Conservation (phyloP, 1,140 invertebrate genomes). For the Ooceraea biroi region DNA sequence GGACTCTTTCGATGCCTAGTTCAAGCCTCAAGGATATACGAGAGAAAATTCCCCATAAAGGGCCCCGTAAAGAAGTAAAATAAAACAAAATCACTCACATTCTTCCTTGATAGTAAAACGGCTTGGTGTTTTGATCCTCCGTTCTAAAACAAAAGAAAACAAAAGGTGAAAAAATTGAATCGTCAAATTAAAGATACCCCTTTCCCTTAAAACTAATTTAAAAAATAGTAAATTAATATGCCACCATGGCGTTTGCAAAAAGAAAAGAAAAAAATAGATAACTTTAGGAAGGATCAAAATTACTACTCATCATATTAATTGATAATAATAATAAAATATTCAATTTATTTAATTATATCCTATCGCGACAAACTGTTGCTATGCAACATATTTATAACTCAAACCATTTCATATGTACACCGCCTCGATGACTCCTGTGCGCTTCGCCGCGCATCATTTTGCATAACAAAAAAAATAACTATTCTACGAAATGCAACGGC, state of each 20-base stretch:
- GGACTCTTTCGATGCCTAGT: neutral
- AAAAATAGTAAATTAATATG: slow-evolving; percentile 30
- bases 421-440: no score
- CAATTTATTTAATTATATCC: neutral
- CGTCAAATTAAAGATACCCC: slow-evolving; percentile 61
- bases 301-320: neutral
- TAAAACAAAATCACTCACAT: slow-evolving; percentile 81
- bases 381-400: neutral
- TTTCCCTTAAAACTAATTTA: slow-evolving; percentile 58
- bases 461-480: neutral
- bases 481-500: neutral
- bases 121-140: slow-evolving; percentile 76
- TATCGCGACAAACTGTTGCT: neutral
- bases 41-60: slow-evolving; percentile 31
- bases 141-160: slow-evolving; percentile 83
- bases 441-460: neutral
- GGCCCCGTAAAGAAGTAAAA: slow-evolving; percentile 64
- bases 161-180: slow-evolving; percentile 72
- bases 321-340: neutral
- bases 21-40: neutral
- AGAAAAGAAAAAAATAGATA: neutral
- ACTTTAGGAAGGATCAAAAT: neutral
- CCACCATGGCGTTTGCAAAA: neutral
- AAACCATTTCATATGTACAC: slow-evolving; percentile 14
- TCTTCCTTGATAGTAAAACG: slow-evolving; percentile 79